Evolutionary conservation across 2,797 vertebrate genomes (phyloP).

Genomic region (Channa striata): DNA sequence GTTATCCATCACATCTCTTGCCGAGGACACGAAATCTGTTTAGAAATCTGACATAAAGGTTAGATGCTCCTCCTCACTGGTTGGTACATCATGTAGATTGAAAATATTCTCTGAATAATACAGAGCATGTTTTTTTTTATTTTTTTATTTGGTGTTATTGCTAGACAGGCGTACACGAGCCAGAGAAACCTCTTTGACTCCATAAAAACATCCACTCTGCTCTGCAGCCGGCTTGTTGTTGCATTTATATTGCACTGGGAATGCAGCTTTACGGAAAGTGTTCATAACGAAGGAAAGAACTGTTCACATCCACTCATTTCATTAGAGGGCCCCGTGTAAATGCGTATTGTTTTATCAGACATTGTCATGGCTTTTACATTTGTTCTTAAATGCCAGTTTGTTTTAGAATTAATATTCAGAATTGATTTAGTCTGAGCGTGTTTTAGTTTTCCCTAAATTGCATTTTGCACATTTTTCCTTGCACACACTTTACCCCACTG

Average conservation of each 20-base stretch:
- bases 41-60: slow-evolving; percentile 18
- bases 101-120: slow-evolving; percentile 22
- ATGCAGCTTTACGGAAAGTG: background rate
- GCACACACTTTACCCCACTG: background rate
- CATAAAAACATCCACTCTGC: background rate
- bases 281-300: background rate
- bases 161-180: slow-evolving; percentile 26
- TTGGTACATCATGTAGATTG: slow-evolving; percentile 44
- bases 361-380: background rate
- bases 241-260: background rate
- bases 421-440: background rate
- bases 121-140: slow-evolving; percentile 28
- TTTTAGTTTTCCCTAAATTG: background rate
- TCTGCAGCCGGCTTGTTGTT: slow-evolving; percentile 19
- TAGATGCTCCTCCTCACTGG: background rate
- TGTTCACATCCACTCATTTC: background rate
- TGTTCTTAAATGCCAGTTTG: too few species aligned
- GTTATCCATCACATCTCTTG: slow-evolving; percentile 27
- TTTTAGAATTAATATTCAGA: background rate
- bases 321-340: background rate
- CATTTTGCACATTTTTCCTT: background rate
- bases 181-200: slow-evolving; percentile 12
- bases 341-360: background rate
- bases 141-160: slow-evolving; percentile 36
- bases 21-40: slow-evolving; percentile 9